Conservation (phyloP, 2,888 invertebrate genomes). For the Sphaerolaimus hirsutus region DNA sequence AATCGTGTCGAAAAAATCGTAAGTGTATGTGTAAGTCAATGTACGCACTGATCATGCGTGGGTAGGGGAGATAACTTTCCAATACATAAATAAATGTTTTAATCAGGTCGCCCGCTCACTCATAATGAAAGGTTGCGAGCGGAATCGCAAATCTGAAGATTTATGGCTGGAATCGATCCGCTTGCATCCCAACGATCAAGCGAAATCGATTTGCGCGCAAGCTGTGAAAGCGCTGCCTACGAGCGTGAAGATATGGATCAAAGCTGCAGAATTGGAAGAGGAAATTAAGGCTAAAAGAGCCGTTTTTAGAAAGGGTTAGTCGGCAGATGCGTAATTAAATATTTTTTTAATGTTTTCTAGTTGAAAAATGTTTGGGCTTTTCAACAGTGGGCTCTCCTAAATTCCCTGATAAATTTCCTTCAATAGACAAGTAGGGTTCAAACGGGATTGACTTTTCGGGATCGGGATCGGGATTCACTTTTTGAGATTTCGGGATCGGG, state of each 20-base stretch:
- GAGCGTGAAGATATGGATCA: conserved; percentile 88
- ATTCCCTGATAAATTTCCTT: too few relatives aligned
- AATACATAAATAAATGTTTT: background rate
- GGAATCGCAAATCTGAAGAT: conserved; percentile 86
- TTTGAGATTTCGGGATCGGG: too few relatives aligned
- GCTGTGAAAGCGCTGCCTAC: conserved; percentile 81
- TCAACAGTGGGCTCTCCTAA: too few relatives aligned
- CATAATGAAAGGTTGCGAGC: conserved; percentile 85
- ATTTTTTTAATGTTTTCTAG: too few relatives aligned
- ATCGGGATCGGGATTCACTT: too few relatives aligned
- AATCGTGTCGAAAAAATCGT: too few relatives aligned
- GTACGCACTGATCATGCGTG: background rate
- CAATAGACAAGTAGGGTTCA: too few relatives aligned
- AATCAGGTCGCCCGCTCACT: conserved; percentile 40
- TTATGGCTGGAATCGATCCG: conserved; percentile 91
- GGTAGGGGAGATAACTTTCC: background rate
- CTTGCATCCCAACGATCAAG: conserved; percentile 33
- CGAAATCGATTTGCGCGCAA: conserved; percentile 12
- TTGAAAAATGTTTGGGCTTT: too few relatives aligned
- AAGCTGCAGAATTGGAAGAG: conserved; percentile 76
- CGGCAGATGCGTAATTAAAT: too few relatives aligned
- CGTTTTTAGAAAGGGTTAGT: conserved; percentile 46
- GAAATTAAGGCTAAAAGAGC: conserved; percentile 78
- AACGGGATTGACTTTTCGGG: too few relatives aligned
- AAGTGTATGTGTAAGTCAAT: background rate